phyloP scores from a whole-genome alignment of 37 sponge, comb jelly and placozoan genomes.

The Bolinopsis microptera region DNA sequence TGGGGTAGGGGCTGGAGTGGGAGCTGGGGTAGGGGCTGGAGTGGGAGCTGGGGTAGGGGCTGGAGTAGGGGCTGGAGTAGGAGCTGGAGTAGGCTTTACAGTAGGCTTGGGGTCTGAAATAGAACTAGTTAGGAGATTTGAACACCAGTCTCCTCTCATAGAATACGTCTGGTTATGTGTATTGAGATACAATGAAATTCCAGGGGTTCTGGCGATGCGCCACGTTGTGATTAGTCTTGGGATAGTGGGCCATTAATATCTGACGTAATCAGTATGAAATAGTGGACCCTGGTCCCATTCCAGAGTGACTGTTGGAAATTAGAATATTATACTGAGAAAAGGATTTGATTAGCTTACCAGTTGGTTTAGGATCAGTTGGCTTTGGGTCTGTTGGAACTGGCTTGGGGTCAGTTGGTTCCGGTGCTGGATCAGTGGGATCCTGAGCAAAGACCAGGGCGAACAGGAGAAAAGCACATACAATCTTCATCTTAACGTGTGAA shows the following conservation, averaged over 20 bases:
- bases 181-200: too few species aligned
- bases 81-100: neutral
- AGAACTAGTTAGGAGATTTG: too few species aligned
- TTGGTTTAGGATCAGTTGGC: neutral
- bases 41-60: neutral
- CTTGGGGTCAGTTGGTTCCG: neutral
- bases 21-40: neutral
- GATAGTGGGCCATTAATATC: too few species aligned
- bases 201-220: too few species aligned
- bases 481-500: neutral
- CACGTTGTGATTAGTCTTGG: too few species aligned
- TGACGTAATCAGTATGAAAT: too few species aligned
- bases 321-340: too few species aligned
- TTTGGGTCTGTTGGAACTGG: neutral
- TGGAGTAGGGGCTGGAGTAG: neutral
- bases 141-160: too few species aligned
- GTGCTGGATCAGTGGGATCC: neutral
- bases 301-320: too few species aligned
- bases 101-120: neutral
- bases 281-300: too few species aligned
- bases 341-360: too few species aligned
- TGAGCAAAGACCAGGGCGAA: neutral
- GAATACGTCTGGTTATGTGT: too few species aligned
- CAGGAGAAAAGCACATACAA: neutral
- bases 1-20: neutral